Base-by-base conservation (phyloP, 92 coral and sea anemone species). In the Umimayanthus kanabou region DNA sequence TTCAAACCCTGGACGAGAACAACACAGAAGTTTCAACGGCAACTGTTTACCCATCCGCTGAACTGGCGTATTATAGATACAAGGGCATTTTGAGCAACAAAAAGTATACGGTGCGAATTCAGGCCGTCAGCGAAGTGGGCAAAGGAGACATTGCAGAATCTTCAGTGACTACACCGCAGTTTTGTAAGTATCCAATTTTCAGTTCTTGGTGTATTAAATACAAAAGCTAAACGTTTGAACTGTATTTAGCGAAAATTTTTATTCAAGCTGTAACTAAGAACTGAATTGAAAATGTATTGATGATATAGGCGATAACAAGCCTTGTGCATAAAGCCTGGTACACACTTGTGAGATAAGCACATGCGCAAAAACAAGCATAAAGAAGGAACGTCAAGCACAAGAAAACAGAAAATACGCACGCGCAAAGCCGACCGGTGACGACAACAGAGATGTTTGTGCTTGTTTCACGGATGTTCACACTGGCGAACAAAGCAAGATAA, bases 121-220 rank as follows among this genome's bases (percentile, higher is more conserved):
- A 40, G 43, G 80, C 80, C 2, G 10, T 76, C 30, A 76, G 25
- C 43, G 80, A 13, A 76, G 80, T 76, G 29, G 80, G 80, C 33
- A 76, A n/a, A 76, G 80, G 80, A 40, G 80, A 76, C 23, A 23
- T 6, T 6, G 80, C 53, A 42, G 28, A 76, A 76, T 23, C 55
- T 4, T 33, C 50, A 16, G 55, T 16, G 33, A 76, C 80, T 76
- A 76, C 55, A 76, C 42, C 23, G 80, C 80, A 76, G 43, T 76
- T 33, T 26, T 76, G 80, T 76, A 4, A 39, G 80, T 76, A 76
- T 6, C 58, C 58, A 53, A 53, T 53, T 53, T 43, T 69, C 28
- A 22, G 30, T 8, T 69, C 15, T 69, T n/a, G 72, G n/a, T 66
- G 7, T 66, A 26, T 5, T 22, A 26, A 20, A 22, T 22, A 20